A percentile compares a stretch with the other conserved stretches of the same genome.
These are phyloP conservation scores for Himalopsyche japonica DNA, from an alignment of 2,888 invertebrate genomes.

Conservation along the genomic window DNA sequence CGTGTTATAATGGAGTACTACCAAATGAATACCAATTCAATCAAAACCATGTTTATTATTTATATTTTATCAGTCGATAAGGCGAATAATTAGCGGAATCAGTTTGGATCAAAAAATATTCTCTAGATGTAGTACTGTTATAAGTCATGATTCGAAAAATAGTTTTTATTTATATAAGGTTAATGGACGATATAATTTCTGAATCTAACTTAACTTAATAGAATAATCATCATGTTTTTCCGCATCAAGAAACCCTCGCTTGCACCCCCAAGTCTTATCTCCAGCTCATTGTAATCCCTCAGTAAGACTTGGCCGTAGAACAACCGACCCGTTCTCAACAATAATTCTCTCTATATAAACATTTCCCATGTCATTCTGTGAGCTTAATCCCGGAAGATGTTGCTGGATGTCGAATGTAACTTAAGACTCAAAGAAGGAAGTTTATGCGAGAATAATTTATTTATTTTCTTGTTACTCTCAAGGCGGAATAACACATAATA, in stretches of 20 bases:
- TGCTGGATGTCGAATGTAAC: background rate
- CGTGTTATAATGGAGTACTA: too few species aligned
- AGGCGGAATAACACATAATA: background rate
- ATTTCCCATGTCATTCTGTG: background rate
- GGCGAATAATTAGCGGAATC: too few species aligned
- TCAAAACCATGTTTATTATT: too few species aligned
- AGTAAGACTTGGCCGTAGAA: background rate
- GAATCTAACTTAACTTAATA: background rate
- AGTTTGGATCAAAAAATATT: too few species aligned
- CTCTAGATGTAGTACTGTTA: too few species aligned
- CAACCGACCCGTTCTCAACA: background rate
- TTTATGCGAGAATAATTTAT: background rate
- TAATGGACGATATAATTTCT: background rate
- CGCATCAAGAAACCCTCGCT: background rate
- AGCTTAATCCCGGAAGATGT: background rate
- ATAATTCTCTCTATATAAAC: background rate
- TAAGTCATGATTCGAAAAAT: too few species aligned
- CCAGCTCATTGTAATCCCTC: background rate
- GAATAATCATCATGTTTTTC: background rate
- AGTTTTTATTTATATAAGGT: too few species aligned
- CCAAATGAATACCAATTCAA: too few species aligned
- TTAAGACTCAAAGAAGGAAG: background rate
- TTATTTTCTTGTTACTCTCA: background rate
- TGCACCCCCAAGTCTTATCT: background rate
- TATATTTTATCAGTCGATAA: too few species aligned